Percentiles rank a stretch among this genome's conserved stretches.
Evolutionary conservation across 1,140 invertebrate species (phyloP).

Genomic region (Amphibalanus amphitrite): DNA sequence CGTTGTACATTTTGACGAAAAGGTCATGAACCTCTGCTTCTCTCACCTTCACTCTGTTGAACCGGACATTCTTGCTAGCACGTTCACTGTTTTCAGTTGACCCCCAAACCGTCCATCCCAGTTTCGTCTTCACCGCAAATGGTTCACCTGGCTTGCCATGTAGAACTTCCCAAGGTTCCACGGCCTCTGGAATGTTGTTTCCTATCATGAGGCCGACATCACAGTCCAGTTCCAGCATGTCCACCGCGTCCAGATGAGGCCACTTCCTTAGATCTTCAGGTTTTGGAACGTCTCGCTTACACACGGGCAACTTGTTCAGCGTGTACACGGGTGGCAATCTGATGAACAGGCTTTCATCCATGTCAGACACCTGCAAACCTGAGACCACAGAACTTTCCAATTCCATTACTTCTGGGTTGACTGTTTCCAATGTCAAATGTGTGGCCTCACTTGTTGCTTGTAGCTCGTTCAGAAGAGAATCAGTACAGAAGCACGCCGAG

Average conservation of each 20-base stretch:
- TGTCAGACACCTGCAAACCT: neutral
- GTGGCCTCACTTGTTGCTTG: too few species aligned
- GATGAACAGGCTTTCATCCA: neutral
- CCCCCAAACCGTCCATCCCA: conserved; percentile 7
- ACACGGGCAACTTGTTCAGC: neutral
- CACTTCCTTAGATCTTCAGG: neutral
- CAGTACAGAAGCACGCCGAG: neutral
- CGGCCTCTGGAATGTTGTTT: neutral
- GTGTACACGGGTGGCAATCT: conserved; percentile 1
- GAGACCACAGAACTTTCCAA: neutral
- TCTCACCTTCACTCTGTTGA: too few species aligned
- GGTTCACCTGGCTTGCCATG: neutral
- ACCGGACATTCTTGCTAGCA: too few species aligned
- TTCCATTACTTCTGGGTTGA: neutral
- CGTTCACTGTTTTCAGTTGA: neutral
- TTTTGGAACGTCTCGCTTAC: neutral
- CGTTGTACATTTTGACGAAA: too few species aligned
- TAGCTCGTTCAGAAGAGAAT: neutral
- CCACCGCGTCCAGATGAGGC: neutral
- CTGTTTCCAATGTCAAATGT: neutral
- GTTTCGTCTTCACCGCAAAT: conserved; percentile 6
- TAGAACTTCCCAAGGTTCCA: neutral
- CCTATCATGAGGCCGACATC: neutral
- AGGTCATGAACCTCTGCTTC: too few species aligned
- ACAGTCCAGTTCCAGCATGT: neutral